Evolutionary conservation across 2,113 vertebrate genomes (phyloP).

Genomic region (Harpagus bidentatus): DNA sequence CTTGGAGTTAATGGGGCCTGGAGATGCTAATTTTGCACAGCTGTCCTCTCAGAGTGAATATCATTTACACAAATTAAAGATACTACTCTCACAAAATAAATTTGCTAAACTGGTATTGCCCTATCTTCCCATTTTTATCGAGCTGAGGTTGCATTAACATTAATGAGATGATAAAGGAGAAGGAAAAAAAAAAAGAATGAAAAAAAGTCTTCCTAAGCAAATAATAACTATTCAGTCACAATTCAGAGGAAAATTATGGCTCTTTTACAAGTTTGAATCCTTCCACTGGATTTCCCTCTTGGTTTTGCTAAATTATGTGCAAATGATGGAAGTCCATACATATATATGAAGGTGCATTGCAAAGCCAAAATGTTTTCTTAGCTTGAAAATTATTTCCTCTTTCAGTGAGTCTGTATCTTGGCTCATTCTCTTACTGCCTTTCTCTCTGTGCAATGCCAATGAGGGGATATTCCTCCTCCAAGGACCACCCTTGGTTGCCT

Average conservation of each 20-base stretch:
- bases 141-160: slow-evolving; percentile 46
- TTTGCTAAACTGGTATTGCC: slow-evolving; percentile 8
- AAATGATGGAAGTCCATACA: slow-evolving; percentile 21
- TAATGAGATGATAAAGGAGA: slow-evolving; percentile 50
- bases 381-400: slow-evolving; percentile 57
- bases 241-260: slow-evolving; percentile 40
- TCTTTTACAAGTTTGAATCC: slow-evolving; percentile 2
- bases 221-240: slow-evolving; percentile 50
- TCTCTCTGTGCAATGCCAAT: not conserved
- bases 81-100: slow-evolving; percentile 33
- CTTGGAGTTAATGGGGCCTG: not conserved
- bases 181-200: not conserved
- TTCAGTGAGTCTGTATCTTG: not conserved
- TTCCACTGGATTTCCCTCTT: slow-evolving; percentile 4
- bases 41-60: not conserved
- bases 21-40: not conserved
- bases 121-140: slow-evolving; percentile 21
- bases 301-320: slow-evolving; percentile 33
- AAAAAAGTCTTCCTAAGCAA: slow-evolving; percentile 13
- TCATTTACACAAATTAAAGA: not conserved
- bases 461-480: not conserved
- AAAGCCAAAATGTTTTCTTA: slow-evolving; percentile 61
- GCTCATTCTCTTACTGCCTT: slow-evolving; percentile 2
- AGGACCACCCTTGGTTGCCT: not conserved
- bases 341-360: not conserved